Base-by-base conservation (phyloP, 2,113 vertebrate species). In the Carlito syrichta region DNA sequence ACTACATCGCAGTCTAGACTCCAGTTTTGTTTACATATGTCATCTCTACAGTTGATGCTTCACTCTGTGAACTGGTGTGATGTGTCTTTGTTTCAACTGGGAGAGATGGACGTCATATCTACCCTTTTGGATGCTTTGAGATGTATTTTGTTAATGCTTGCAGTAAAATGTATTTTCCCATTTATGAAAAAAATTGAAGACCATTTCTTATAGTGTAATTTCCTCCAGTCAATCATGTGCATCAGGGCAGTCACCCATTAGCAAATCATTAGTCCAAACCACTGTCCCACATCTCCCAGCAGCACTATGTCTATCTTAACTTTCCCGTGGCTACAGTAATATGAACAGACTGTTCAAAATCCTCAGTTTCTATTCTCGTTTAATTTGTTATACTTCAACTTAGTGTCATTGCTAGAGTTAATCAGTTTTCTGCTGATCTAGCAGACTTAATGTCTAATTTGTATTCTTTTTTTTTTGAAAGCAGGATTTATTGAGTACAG, bases 221-320 rank as follows among this genome's bases (percentile, higher is more conserved):
- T 91, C n/a, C 11, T 89, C 30, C 40, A 94, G 71, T 71, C 62
- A 95, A 81, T 56, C 93, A 91, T 95, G 20, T 58, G 60, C 92
- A 92, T 92, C 27, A 79, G 95, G 77, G 73, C 96, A 97, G 32
- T 94, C 69, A 93, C 81, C 56, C 77, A 50, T 38, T 69, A 91
- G 84, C 60, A 91, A 76, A 83, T 94, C 17, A 79, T 97, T 96
- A 97, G 66, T 97, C 8, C 63, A 82, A 96, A 81, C 87, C 96
- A 95, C 94, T 95, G 84, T 50, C n/a, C 35, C 82, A 79, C 38
- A 45, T 94, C 56, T 93, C 20, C 82, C 88, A 86, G 50, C 27
- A 83, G 4, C 62, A n/a, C 25, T 86, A 19, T 93, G 77, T 85
- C n/a, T n/a, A n/a, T 94, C 94, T 92, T 82, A 96, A 91, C 77